Evolutionary conservation across 2,113 vertebrate species (phyloP).

Genomic region (Meriones unguiculatus): DNA sequence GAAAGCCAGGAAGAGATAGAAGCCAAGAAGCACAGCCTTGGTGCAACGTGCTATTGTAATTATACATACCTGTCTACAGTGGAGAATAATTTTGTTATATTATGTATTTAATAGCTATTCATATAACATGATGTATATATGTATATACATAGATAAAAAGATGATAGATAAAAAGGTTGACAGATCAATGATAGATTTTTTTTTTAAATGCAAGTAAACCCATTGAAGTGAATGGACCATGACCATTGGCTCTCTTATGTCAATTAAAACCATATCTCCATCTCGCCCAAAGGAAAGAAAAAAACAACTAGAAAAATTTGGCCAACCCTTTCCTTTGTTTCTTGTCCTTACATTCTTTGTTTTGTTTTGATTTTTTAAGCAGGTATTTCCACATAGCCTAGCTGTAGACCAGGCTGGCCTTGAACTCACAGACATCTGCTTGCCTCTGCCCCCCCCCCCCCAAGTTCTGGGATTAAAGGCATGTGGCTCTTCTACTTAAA

Average conservation of each 20-base stretch:
- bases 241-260: neutral
- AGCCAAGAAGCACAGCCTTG: neutral
- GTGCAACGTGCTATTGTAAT: neutral
- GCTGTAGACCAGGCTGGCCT: no score
- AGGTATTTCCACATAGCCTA: no score
- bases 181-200: neutral
- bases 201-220: neutral
- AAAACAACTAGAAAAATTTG: neutral
- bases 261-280: neutral
- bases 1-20: neutral
- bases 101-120: neutral
- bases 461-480: no score
- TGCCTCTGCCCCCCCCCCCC: no score
- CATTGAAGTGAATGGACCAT: neutral
- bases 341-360: neutral
- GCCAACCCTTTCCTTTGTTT: neutral
- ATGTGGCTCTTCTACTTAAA: no score
- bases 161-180: neutral
- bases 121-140: neutral
- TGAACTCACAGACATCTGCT: no score
- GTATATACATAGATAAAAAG: neutral
- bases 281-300: constrained; percentile 34
- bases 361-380: no score
- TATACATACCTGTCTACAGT: neutral
- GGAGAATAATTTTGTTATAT: neutral